phyloP scores from a whole-genome alignment of 2,113 vertebrate genomes.

The Uria lomvia region DNA sequence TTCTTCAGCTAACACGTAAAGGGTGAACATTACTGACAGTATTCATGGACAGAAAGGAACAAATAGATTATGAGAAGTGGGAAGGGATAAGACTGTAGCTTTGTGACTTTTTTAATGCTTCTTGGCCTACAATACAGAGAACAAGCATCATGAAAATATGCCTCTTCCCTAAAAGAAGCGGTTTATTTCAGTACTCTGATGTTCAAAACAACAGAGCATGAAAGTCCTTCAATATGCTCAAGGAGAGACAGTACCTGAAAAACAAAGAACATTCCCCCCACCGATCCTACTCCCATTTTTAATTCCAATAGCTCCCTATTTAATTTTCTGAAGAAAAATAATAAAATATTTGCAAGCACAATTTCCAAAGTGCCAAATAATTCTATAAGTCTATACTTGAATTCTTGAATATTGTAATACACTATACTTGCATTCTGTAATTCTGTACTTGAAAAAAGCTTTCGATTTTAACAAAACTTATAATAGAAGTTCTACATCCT shows the following conservation, averaged over 20 bases:
- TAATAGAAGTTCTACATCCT: background rate
- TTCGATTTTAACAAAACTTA: background rate
- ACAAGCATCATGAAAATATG: background rate
- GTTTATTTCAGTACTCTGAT: background rate
- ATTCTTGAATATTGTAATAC: background rate
- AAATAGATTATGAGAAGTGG: background rate
- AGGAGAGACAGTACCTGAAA: background rate
- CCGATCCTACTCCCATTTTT: background rate
- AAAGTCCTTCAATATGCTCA: background rate
- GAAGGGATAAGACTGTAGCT: background rate
- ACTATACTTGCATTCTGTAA: background rate
- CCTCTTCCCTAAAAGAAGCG: background rate
- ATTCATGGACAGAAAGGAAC: background rate
- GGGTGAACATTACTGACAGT: background rate
- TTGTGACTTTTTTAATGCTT: background rate
- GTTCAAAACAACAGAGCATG: background rate
- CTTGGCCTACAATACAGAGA: background rate
- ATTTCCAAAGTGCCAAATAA: background rate
- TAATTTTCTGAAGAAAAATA: background rate
- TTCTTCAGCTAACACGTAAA: background rate
- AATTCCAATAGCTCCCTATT: background rate
- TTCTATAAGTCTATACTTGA: background rate
- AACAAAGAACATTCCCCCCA: background rate
- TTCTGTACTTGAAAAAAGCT: background rate
- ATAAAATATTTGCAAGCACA: background rate